Percentiles rank a stretch among this genome's conserved stretches.
Conservation (phyloP, 1,140 invertebrate genomes). For the Cotesia glomerata region DNA sequence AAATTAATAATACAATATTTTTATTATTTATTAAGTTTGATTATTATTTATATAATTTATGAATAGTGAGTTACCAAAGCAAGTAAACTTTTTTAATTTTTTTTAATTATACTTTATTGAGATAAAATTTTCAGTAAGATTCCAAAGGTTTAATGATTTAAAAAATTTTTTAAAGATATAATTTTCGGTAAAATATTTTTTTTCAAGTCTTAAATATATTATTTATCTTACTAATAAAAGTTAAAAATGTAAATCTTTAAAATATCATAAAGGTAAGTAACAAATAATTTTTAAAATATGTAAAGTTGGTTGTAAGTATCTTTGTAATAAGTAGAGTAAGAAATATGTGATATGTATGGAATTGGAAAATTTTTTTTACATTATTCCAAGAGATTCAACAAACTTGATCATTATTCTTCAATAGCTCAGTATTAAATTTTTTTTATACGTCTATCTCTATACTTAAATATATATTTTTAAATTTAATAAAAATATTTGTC, state of each 20-base stretch:
- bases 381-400: conserved; percentile 9
- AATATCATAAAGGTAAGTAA: conserved; percentile 29
- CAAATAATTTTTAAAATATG: conserved; percentile 2
- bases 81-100: conserved; percentile 1
- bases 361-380: background rate
- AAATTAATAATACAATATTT: too few species aligned
- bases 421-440: background rate
- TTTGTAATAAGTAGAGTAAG: background rate
- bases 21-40: too few species aligned
- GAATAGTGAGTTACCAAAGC: background rate
- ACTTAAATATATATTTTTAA: too few species aligned
- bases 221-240: too few species aligned
- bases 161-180: background rate
- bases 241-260: conserved; percentile 6
- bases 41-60: too few species aligned
- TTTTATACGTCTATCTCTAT: background rate
- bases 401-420: background rate
- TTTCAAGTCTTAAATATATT: too few species aligned
- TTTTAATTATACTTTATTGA: background rate
- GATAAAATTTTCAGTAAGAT: too few species aligned
- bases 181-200: background rate
- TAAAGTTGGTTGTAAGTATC: background rate
- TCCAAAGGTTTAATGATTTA: too few species aligned
- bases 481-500: too few species aligned
- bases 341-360: background rate